These are phyloP conservation scores for Yoshiicerus persimilis DNA, from an alignment of 1,140 invertebrate species.

Conservation along the genomic window DNA sequence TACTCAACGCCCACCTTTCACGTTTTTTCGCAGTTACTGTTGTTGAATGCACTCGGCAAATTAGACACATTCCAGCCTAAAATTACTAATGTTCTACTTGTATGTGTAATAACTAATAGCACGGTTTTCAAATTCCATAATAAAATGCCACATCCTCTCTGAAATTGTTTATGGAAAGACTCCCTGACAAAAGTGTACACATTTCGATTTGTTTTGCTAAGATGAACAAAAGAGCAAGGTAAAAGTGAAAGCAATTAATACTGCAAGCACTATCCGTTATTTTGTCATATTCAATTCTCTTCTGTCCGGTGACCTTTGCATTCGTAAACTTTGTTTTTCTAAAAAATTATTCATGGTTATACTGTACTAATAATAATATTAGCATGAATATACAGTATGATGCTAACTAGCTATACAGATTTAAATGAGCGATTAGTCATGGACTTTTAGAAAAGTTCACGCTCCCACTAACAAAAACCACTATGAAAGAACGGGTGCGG, in stretches of 20 bases:
- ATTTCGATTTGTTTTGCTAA: not conserved
- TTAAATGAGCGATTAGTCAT: not conserved
- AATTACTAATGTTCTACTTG: not conserved
- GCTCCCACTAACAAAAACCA: not conserved
- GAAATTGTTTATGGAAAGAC: not conserved
- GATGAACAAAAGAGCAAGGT: not conserved
- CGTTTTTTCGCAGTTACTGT: not conserved
- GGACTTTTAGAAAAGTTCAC: not conserved
- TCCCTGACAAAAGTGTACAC: not conserved
- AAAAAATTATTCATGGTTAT: not conserved
- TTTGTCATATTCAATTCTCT: not conserved
- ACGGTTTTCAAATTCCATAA: not conserved
- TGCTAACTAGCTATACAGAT: not conserved
- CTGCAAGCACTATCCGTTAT: not conserved
- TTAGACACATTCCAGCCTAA: not conserved
- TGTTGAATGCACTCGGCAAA: not conserved
- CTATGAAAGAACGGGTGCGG: not conserved
- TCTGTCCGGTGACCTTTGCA: not conserved
- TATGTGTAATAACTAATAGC: not conserved
- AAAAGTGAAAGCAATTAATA: constrained; percentile 7
- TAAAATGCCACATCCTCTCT: not conserved
- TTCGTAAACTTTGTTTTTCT: not conserved
- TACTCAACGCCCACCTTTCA: not conserved
- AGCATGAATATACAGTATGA: not conserved
- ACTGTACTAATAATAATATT: not conserved